phyloP scores from a whole-genome alignment of 2,888 invertebrate species.

The Cremastobaeus sp. region DNA sequence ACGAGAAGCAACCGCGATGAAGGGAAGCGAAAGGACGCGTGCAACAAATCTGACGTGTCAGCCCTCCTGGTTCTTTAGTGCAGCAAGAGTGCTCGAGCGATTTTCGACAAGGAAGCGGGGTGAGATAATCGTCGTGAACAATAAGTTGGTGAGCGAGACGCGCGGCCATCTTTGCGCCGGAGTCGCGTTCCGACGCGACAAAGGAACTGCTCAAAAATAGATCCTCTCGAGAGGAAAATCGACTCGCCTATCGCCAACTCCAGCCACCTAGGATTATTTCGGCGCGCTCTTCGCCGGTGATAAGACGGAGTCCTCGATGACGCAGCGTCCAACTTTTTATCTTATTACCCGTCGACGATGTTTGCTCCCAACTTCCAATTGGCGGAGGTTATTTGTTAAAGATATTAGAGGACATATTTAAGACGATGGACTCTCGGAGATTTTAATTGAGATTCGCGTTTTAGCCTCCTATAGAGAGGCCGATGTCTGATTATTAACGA shows the following conservation, averaged over 20 bases:
- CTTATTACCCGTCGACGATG: conserved; percentile 15
- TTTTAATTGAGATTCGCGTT: conserved; percentile 20
- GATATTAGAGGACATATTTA: conserved; percentile 10
- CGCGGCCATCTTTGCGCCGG: conserved; percentile 54
- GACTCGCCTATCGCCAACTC: conserved; percentile 55
- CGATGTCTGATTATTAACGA: not conserved
- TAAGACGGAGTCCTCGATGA: conserved; percentile 43
- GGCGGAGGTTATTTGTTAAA: conserved; percentile 23
- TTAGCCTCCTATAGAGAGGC: not conserved
- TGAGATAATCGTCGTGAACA: conserved; percentile 69
- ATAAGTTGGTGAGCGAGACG: conserved; percentile 62
- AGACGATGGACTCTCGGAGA: not conserved
- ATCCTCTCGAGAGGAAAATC: conserved; percentile 66
- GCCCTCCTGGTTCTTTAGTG: conserved; percentile 46
- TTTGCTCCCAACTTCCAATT: conserved; percentile 25
- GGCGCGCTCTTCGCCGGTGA: conserved; percentile 22
- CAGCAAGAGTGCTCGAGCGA: conserved; percentile 40
- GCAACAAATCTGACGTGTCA: conserved; percentile 47
- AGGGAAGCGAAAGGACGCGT: not conserved
- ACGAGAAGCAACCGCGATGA: not conserved
- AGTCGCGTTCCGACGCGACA: conserved; percentile 38
- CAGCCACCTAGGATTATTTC: conserved; percentile 42
- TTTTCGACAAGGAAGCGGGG: conserved; percentile 56
- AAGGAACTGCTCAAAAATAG: conserved; percentile 57
- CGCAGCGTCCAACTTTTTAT: conserved; percentile 31